Evolutionary conservation across 2,797 vertebrate genomes (phyloP).

Genomic region (Pipistrellus kuhlii): DNA sequence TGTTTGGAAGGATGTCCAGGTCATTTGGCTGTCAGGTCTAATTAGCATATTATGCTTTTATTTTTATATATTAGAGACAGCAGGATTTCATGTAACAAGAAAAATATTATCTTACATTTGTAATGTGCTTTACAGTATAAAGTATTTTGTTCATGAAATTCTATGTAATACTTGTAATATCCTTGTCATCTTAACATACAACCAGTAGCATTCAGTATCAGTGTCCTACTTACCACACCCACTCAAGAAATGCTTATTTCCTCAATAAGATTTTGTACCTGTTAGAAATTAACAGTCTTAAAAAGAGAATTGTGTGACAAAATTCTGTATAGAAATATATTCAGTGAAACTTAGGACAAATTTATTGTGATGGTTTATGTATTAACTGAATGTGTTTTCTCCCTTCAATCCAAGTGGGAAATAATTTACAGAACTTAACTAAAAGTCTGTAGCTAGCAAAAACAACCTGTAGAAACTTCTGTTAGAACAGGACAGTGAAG

Average conservation of each 20-base stretch:
- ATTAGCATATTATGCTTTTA: too few species aligned
- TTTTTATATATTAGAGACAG: neutral
- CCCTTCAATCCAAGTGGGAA: conserved; percentile 28
- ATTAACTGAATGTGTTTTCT: neutral
- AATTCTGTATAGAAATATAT: conserved; percentile 22
- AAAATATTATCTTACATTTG: neutral
- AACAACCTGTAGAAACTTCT: neutral
- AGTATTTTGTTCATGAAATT: conserved; percentile 60
- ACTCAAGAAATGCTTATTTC: conserved; percentile 44
- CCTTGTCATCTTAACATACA: conserved; percentile 7
- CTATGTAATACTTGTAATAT: neutral
- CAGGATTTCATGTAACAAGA: neutral
- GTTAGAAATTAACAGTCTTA: neutral
- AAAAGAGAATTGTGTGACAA: conserved; percentile 18
- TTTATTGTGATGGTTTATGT: conserved; percentile 15
- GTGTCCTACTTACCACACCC: neutral
- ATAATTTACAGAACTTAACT: conserved; percentile 48
- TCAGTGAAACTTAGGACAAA: conserved; percentile 47
- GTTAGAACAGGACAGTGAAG: neutral
- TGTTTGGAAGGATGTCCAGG: too few species aligned
- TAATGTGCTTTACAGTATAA: conserved; percentile 2
- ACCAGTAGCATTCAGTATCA: neutral
- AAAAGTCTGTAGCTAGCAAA: conserved; percentile 24
- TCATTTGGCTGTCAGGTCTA: too few species aligned
- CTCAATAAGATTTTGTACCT: neutral